Evolutionary conservation across 1,140 invertebrate species (phyloP), one percentile per base, ranked within the genome.

Genomic region (Hormaphis cornu): DNA sequence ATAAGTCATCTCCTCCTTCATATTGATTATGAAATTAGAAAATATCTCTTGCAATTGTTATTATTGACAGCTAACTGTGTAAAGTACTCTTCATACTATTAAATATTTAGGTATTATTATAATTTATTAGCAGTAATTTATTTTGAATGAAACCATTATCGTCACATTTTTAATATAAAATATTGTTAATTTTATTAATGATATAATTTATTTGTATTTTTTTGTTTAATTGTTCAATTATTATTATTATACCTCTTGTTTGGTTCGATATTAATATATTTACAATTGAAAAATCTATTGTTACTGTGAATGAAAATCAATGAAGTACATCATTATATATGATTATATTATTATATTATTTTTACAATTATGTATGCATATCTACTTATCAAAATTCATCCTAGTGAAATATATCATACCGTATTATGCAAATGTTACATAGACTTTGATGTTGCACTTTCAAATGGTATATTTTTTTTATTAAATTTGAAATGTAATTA

Each of bases 1-100:
- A 70, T 46, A 63, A 59, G 12, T 61, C 56, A 40, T 71, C 70
- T 16, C 70, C 70, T 26, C 48, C 66, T 1, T 66, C 61, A 6
- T 35, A 33, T 66, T 66, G 22, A 50, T 22, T 22, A 33, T 58
- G 33, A 37, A 10, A 24, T 35, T 8, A 22, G 1, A 22, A 37
- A 56, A 56, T 24, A 12, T 9, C 12, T n/a, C n/a, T n/a, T 37
- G 5, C 12, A 35, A 8, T 22, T 37, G 20, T 22, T 56, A 37
- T 56, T 35, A 37, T 56, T 35, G 12, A 37, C 30, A 37, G 33
- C 35, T 56, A 54, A n/a, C n/a, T n/a, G n/a, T n/a, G n/a, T n/a
- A n/a, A n/a, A 54, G 30, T 54, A 54, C 28, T 22, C 33, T 56
- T 56, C 30, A 56, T 24, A 30, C n/a, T n/a, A n/a, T 12, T 26